phyloP scores from a whole-genome alignment of 2,113 vertebrate species.

The Gambusia affinis region DNA sequence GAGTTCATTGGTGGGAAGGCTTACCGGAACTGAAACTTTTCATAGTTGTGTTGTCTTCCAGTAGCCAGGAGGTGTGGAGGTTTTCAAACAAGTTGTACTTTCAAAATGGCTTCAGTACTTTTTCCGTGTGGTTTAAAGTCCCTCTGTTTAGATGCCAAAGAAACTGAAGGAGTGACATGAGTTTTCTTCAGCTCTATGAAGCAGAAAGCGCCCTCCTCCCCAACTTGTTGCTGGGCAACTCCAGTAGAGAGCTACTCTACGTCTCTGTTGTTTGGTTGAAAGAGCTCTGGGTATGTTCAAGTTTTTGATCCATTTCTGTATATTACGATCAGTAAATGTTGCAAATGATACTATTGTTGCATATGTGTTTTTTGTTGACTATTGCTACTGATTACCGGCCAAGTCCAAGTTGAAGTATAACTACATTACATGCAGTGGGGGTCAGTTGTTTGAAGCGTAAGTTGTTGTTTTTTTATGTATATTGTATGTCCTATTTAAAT shows the following conservation, averaged over 20 bases:
- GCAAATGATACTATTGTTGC: neutral
- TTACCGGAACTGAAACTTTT: constrained; percentile 13
- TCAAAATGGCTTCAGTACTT: neutral
- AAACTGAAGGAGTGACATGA: neutral
- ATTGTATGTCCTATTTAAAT: neutral
- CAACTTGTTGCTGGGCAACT: neutral
- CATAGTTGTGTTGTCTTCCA: neutral
- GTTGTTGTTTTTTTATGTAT: neutral
- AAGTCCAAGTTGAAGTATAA: too few relatives aligned
- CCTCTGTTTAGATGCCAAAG: neutral
- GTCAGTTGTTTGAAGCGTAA: neutral
- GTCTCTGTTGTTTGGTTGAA: neutral
- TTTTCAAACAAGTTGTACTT: neutral
- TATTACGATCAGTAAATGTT: neutral
- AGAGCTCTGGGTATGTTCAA: neutral
- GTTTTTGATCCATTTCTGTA: neutral
- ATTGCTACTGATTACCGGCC: too few relatives aligned
- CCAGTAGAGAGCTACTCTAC: neutral
- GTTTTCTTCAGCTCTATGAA: neutral
- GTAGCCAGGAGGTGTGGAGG: neutral
- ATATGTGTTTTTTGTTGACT: neutral
- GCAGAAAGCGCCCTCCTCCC: neutral
- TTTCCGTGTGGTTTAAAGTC: neutral
- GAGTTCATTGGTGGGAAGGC: constrained; percentile 21
- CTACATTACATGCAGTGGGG: neutral